Conservation (phyloP, 2,113 vertebrate species). For the Pelecanus crispus region DNA sequence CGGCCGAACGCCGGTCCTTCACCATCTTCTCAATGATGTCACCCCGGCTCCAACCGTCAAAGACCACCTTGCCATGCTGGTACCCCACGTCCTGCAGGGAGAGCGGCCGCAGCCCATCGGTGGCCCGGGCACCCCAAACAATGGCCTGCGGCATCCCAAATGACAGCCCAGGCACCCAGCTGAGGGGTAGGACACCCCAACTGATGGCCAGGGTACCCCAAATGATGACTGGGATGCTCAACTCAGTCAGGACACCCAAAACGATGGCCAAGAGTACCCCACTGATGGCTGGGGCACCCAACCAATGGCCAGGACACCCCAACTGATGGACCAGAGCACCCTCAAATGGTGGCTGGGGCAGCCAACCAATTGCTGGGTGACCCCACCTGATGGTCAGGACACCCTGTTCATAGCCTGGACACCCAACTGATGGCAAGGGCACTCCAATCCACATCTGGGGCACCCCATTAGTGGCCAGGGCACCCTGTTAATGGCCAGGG, state of each 20-base stretch:
- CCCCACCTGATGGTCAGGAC: too few relatives aligned
- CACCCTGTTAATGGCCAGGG: not conserved
- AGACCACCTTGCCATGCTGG: conserved; percentile 88
- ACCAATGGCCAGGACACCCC: not conserved
- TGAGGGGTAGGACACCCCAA: not conserved
- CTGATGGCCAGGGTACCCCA: not conserved
- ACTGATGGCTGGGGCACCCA: too few relatives aligned
- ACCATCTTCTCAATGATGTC: conserved; percentile 93
- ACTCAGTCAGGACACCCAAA: not conserved
- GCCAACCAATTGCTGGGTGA: not conserved
- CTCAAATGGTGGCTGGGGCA: not conserved
- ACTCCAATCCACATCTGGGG: not conserved
- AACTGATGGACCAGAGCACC: not conserved
- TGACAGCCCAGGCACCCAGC: not conserved
- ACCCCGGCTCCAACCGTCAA: conserved; percentile 86
- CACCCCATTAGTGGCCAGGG: not conserved
- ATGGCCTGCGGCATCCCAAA: too few relatives aligned
- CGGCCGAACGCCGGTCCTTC: conserved; percentile 83
- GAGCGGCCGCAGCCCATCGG: accelerated
- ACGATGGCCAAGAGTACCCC: not conserved
- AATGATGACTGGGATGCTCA: not conserved
- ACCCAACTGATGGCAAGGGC: not conserved
- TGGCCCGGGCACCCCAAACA: accelerated
- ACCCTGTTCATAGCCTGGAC: not conserved
- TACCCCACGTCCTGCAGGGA: conserved; percentile 84